Evolutionary conservation across 2,113 vertebrate genomes (phyloP), one percentile per base, ranked within the genome.

Genomic region (Ibidorhyncha struthersii): DNA sequence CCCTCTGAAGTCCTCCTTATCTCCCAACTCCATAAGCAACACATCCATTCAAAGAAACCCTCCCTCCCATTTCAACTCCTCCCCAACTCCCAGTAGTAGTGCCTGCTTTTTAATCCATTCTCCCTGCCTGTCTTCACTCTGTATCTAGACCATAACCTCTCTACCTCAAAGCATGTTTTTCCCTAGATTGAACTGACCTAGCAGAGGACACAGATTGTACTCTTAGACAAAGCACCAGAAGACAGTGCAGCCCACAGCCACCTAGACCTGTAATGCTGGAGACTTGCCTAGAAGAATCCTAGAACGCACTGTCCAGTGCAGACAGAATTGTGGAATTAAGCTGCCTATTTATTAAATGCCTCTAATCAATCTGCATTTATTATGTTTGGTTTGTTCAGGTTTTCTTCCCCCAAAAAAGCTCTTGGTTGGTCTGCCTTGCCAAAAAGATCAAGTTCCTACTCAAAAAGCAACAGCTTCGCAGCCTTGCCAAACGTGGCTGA

Each of bases 321-420:
- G 30, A 40, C 19, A 63, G 58, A 72, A 53, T 2, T 32, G 9
- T 19, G 22, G 62, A 85, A 87, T 56, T 69, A 65, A 52, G 36
- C 6, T 47, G 26, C 2, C 40, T 70, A 10, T 43, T 65, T 61
- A 43, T 36, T 43, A 47, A 78, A 55, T 0, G 0, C 9, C 22
- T 67, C 53, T 56, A 74, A 61, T 66, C 71, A 45, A 38, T 20
- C 30, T 72, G n/a, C 30, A 72, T 50, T 58, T 66, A 17, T 38
- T n/a, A 47, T 16, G 9, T 55, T 73, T 26, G 40, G 4, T 13
- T n/a, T 56, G 21, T 12, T 6, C 34, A 25, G n/a, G 41, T 21
- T 1, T n/a, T 20, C 9, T 18, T n/a, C 4, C 2, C 4, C 3
- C 3, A 29, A 41, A 83, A 26, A 20, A 43, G 4, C 34, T 66